These are phyloP conservation scores for Cecropterus lyciades DNA, from an alignment of 1,140 invertebrate genomes.

Conservation along the genomic window DNA sequence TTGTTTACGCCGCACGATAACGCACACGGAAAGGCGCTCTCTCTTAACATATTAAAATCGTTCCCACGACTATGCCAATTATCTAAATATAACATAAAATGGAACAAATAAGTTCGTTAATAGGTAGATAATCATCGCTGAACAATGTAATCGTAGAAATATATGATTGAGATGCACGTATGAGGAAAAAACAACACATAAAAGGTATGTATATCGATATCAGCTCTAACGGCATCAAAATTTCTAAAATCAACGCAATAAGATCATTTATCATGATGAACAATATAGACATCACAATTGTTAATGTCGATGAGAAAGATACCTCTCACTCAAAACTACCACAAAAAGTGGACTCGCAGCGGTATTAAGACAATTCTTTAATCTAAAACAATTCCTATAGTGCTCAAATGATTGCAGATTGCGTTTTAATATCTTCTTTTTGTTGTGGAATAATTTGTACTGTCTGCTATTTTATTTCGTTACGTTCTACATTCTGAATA, in stretches of 20 bases:
- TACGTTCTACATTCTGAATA: slow-evolving; percentile 27
- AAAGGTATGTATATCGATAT: slow-evolving; percentile 9
- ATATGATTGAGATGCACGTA: neutral
- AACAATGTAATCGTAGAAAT: neutral
- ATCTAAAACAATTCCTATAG: slow-evolving; percentile 31
- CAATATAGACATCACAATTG: slow-evolving; percentile 36
- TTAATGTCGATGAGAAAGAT: slow-evolving; percentile 36
- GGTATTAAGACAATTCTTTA: slow-evolving; percentile 30
- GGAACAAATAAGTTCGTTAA: too few relatives aligned
- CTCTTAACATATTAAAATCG: slow-evolving; percentile 1
- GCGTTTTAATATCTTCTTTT: slow-evolving; percentile 31
- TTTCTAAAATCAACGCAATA: slow-evolving; percentile 34
- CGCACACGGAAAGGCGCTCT: slow-evolving; percentile 47
- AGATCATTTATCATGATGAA: slow-evolving; percentile 37
- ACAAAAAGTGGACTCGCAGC: slow-evolving; percentile 27
- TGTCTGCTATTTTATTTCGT: slow-evolving; percentile 26
- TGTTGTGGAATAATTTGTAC: slow-evolving; percentile 22
- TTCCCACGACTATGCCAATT: neutral
- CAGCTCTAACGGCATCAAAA: slow-evolving; percentile 18
- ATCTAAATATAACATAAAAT: neutral
- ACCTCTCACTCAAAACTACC: slow-evolving; percentile 33
- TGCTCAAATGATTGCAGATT: slow-evolving; percentile 32
- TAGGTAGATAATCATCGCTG: too few relatives aligned
- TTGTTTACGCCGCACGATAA: slow-evolving; percentile 64
- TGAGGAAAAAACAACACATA: neutral